Percentiles rank a stretch among this genome's conserved stretches.
Conservation (phyloP, 2,113 vertebrate genomes). For the Rhodinocichla rosea region DNA sequence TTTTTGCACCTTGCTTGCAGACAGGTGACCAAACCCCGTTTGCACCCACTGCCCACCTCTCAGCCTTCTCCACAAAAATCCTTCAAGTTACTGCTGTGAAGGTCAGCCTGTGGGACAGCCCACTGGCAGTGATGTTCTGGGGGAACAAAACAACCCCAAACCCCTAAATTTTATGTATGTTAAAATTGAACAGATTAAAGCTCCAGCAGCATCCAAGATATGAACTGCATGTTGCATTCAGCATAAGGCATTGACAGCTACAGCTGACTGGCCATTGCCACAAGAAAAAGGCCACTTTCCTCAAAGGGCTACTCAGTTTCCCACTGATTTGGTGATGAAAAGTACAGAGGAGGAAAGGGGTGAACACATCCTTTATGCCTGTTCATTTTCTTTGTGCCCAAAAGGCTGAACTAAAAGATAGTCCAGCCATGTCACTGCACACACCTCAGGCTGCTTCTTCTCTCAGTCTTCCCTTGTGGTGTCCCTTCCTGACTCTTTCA, state of each 20-base stretch:
- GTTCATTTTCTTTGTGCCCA: not conserved
- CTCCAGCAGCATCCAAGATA: not conserved
- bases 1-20: not conserved
- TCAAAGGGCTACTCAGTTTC: not conserved
- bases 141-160: not conserved
- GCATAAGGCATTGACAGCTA: not conserved
- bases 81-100: not conserved
- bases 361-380: not conserved
- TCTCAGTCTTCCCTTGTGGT: not conserved
- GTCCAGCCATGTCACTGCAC: not conserved
- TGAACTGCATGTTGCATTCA: not conserved
- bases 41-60: not conserved
- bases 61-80: not conserved
- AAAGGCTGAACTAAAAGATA: not conserved
- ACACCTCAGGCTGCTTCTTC: not conserved
- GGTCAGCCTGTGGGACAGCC: not conserved
- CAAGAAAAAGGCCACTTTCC: not conserved
- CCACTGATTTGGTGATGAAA: not conserved
- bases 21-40: not conserved
- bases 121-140: not conserved
- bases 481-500: not conserved
- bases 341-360: not conserved
- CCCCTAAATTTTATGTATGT: accelerated
- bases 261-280: not conserved
- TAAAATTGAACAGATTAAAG: not conserved